phyloP scores from a whole-genome alignment of 2,888 invertebrate genomes.

The Cynaeus angustus region DNA sequence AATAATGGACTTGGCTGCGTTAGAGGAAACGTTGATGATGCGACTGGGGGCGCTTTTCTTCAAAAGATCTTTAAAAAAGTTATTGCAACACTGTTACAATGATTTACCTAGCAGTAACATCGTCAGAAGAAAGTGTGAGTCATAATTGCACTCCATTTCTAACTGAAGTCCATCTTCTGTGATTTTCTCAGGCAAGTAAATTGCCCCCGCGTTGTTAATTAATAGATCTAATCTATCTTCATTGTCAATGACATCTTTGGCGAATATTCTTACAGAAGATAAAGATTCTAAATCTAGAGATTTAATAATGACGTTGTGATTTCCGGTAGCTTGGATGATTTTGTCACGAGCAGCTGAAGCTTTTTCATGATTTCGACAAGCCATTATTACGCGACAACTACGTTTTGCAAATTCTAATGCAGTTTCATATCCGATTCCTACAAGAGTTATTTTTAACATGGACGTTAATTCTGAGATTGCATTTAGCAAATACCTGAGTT shows the following conservation, averaged over 20 bases:
- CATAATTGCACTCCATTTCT: slow-evolving; percentile 72
- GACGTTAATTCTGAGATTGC: too few relatives aligned
- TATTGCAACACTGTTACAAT: background rate
- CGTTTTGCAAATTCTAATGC: slow-evolving; percentile 67
- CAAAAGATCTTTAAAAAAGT: slow-evolving; percentile 10
- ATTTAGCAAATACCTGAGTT: slow-evolving; percentile 46
- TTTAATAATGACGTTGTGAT: slow-evolving; percentile 58
- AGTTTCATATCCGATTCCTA: slow-evolving; percentile 66
- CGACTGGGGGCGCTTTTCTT: slow-evolving; percentile 27
- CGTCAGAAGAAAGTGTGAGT: slow-evolving; percentile 74
- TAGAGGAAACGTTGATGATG: slow-evolving; percentile 37
- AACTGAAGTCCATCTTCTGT: slow-evolving; percentile 72
- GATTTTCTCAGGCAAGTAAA: slow-evolving; percentile 51
- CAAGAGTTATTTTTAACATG: background rate
- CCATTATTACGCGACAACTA: slow-evolving; percentile 71
- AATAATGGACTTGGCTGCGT: slow-evolving; percentile 13
- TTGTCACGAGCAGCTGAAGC: slow-evolving; percentile 49
- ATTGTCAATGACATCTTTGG: slow-evolving; percentile 65
- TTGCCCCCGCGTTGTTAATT: slow-evolving; percentile 70
- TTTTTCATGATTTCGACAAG: slow-evolving; percentile 68
- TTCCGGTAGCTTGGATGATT: slow-evolving; percentile 54
- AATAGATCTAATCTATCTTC: slow-evolving; percentile 67
- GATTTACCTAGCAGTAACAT: slow-evolving; percentile 69
- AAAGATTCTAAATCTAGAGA: slow-evolving; percentile 60
- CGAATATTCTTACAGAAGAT: slow-evolving; percentile 69